Conservation (phyloP, 2,888 invertebrate species). For the Cryptus armator region DNA sequence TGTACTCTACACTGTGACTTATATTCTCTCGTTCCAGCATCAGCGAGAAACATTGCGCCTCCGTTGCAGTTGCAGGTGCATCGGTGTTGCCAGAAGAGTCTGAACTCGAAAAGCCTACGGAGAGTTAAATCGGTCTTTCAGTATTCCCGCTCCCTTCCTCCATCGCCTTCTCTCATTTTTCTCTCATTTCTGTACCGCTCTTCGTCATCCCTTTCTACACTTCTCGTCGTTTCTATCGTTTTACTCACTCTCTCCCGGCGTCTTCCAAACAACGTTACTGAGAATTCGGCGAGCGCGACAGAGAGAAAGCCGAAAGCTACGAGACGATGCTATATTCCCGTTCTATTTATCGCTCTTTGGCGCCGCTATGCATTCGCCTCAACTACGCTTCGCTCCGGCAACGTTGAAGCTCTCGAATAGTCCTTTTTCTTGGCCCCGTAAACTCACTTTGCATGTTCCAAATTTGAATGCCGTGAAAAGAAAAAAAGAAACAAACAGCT, state of each 20-base stretch:
- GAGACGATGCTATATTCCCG: conserved; percentile 68
- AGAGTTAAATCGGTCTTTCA: conserved; percentile 78
- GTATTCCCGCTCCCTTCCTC: conserved; percentile 45
- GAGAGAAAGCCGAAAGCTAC: conserved; percentile 51
- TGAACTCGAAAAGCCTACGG: conserved; percentile 47
- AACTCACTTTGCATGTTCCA: conserved; percentile 20
- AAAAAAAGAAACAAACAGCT: background rate
- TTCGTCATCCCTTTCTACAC: conserved; percentile 60
- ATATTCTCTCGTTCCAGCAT: conserved; percentile 56
- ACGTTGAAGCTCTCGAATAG: conserved; percentile 19
- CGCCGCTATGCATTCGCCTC: conserved; percentile 66
- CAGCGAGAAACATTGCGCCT: conserved; percentile 55
- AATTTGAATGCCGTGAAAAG: background rate
- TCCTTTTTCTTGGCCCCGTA: conserved; percentile 25
- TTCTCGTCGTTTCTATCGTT: conserved; percentile 45
- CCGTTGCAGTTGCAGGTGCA: conserved; percentile 74
- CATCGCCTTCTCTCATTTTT: conserved; percentile 62
- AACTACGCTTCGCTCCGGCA: background rate
- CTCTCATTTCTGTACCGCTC: conserved; percentile 57
- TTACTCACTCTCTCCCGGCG: conserved; percentile 66
- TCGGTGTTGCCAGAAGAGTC: conserved; percentile 64
- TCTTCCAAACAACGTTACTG: conserved; percentile 71
- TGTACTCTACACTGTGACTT: background rate
- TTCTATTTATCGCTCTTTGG: conserved; percentile 80
- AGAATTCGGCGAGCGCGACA: conserved; percentile 72